These are phyloP conservation scores for Lasioglossum zephyrum DNA, from an alignment of 2,888 invertebrate species.

Conservation along the genomic window DNA sequence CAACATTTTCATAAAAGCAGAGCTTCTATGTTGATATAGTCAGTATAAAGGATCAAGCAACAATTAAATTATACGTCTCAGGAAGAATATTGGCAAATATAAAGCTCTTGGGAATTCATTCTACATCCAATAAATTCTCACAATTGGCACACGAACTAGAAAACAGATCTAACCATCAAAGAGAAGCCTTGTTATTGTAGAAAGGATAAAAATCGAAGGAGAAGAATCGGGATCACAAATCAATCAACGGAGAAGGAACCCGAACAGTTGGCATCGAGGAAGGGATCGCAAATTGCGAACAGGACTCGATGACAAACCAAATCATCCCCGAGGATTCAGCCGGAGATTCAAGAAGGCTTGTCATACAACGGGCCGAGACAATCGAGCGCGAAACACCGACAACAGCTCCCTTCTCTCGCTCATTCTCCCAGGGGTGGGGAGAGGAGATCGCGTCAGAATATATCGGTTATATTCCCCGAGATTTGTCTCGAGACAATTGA, in stretches of 20 bases:
- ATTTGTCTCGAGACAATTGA: constrained; percentile 84
- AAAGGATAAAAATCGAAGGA: background rate
- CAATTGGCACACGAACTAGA: background rate
- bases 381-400: constrained; percentile 38
- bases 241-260: background rate
- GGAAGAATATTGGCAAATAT: no score
- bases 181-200: background rate
- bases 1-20: background rate
- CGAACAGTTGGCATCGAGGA: background rate
- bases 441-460: constrained; percentile 57
- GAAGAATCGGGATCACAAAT: background rate
- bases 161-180: background rate
- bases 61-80: no score
- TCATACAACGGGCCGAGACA: constrained; percentile 36
- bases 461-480: constrained; percentile 74
- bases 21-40: no score
- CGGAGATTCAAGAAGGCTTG: constrained; percentile 10
- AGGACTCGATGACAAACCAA: constrained; percentile 4
- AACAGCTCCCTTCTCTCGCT: background rate
- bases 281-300: background rate
- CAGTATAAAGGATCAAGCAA: no score
- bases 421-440: background rate
- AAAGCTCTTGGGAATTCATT: no score
- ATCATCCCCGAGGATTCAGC: background rate
- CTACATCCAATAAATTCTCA: background rate